A percentile compares a stretch with the other conserved stretches of the same genome.
Evolutionary conservation across 1,140 invertebrate species (phyloP).

Genomic region (Atta texana): DNA sequence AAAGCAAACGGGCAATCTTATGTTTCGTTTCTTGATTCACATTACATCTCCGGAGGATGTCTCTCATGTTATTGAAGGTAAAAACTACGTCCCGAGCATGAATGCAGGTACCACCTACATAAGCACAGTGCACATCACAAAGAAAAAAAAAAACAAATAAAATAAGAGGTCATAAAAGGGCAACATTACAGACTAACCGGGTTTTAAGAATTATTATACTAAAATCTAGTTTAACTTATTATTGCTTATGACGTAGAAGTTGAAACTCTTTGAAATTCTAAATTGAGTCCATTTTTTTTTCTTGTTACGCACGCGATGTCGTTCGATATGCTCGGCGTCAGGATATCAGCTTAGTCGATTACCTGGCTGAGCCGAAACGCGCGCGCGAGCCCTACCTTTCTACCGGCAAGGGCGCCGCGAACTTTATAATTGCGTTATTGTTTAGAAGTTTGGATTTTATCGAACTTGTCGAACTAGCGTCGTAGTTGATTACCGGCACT

Average conservation of each 20-base stretch:
- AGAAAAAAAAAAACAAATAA: slow-evolving; percentile 10
- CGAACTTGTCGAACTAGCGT: slow-evolving; percentile 74
- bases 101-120: background rate
- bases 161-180: slow-evolving; percentile 58
- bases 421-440: slow-evolving; percentile 74
- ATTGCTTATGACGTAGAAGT: too few relatives aligned
- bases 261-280: background rate
- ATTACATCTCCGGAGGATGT: slow-evolving; percentile 18
- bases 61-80: slow-evolving; percentile 10
- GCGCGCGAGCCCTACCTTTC: slow-evolving; percentile 33
- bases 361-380: slow-evolving; percentile 50
- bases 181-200: slow-evolving; percentile 38
- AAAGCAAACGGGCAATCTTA: slow-evolving; percentile 76
- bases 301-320: background rate
- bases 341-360: slow-evolving; percentile 36
- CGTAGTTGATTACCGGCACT: slow-evolving; percentile 73
- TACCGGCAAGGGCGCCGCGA: slow-evolving; percentile 60
- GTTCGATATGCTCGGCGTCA: slow-evolving; percentile 30
- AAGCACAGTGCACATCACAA: background rate
- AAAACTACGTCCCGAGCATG: background rate
- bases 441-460: slow-evolving; percentile 72
- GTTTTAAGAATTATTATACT: background rate
- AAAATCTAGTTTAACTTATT: background rate
- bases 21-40: slow-evolving; percentile 17
- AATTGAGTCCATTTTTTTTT: background rate